Base-by-base conservation (phyloP, 1,140 invertebrate species). In the Brachionus angularis region DNA sequence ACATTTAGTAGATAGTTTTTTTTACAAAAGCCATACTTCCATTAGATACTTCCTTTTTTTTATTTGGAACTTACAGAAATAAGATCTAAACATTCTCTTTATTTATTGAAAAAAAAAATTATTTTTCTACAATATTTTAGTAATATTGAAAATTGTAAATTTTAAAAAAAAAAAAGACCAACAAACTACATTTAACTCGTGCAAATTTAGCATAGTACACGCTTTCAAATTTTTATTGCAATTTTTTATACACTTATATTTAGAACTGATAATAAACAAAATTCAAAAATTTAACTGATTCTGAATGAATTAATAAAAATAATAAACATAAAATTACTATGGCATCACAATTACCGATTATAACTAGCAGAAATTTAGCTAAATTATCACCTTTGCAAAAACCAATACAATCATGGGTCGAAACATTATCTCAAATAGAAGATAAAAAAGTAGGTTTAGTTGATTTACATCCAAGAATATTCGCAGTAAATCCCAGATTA, bases 341-440 rank as follows among this genome's bases (percentile, higher is more conserved):
- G 53, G 53, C 53, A 58, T 58, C 53, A 39, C 36, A 31, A 29
- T 58, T 58, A 36, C 62, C 62, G 21, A 2, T 67, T 16, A 34
- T 67, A 21, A 25, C 42, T 23, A 33, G 47, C 33, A 46, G 62
- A 46, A 67, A 67, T 31, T 36, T 67, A 21, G 21, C 18, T 23
- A 67, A 67, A 34, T 36, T 67, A 8, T 27, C 18, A 47, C 62
- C 62, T 25, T 50, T 67, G 16, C 62, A 67, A 42, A 49, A 71
- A 76, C 85, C 87, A 2, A 84, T 89, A 21, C 87, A 96, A 83
- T 89, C 88, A 23, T 97, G 93, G 93, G 83, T 97, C 10, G 92
- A 95, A 79, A 93, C 89, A 79, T 81, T 96, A 16, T 86, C 91
- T 76, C 87, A 88, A 0, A 77, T 88, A 8, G 85, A 89, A 73